Evolutionary conservation across 2,113 vertebrate genomes (phyloP).

Genomic region (Struthio camelus): DNA sequence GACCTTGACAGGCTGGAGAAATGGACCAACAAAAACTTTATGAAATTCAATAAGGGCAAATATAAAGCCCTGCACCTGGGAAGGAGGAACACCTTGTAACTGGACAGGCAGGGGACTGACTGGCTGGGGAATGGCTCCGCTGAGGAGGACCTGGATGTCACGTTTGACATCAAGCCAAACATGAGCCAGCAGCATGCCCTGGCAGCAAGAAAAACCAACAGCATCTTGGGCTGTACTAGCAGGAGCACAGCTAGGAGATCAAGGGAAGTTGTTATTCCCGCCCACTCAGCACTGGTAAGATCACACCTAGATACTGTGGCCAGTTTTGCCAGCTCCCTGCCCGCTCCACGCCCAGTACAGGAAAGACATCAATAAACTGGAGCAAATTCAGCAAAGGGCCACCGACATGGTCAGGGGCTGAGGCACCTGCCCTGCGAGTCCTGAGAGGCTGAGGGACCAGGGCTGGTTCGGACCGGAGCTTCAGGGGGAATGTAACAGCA

Average conservation of each 20-base stretch:
- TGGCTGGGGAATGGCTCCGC: neutral
- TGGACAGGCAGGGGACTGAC: neutral
- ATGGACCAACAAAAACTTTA: neutral
- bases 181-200: neutral
- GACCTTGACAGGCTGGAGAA: neutral
- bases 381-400: neutral
- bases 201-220: neutral
- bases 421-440: neutral
- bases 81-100: neutral
- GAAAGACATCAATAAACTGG: neutral
- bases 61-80: neutral
- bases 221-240: neutral
- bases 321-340: neutral
- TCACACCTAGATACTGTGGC: neutral
- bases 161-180: neutral
- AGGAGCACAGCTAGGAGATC: neutral
- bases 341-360: neutral
- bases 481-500: neutral
- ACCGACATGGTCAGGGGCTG: neutral
- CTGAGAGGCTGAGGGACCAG: neutral
- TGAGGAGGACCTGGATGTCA: fast-evolving
- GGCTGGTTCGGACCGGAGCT: neutral
- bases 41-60: neutral
- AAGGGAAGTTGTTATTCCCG: neutral
- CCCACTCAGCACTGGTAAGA: neutral